Percentiles rank a stretch among this genome's conserved stretches.
These are phyloP conservation scores for Papilio polyxenes DNA, from an alignment of 1,140 invertebrate species.

Conservation along the genomic window DNA sequence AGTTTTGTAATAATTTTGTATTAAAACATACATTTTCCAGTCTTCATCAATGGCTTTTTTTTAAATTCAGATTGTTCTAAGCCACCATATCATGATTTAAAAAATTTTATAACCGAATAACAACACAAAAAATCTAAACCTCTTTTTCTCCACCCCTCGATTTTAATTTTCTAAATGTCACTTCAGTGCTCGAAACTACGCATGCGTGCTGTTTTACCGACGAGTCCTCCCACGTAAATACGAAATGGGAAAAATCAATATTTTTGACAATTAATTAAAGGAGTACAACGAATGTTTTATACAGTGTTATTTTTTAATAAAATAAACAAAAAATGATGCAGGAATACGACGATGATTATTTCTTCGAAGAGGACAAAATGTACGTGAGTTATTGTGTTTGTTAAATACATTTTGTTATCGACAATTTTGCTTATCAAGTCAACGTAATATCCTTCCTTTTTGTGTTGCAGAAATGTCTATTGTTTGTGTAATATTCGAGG, in stretches of 20 bases:
- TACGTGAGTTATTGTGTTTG: constrained; percentile 79
- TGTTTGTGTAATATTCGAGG: constrained; percentile 52
- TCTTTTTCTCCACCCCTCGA: not conserved
- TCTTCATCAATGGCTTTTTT: too few relatives aligned
- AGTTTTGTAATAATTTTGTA: too few relatives aligned
- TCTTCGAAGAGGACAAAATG: constrained; percentile 95
- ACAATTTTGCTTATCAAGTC: constrained; percentile 47
- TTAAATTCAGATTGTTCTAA: too few relatives aligned
- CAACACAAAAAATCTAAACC: not conserved
- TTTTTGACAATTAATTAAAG: constrained; percentile 52
- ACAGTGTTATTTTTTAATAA: constrained; percentile 41
- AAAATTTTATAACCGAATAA: not conserved
- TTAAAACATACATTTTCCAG: too few relatives aligned
- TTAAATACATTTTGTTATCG: constrained; percentile 46
- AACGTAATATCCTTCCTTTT: constrained; percentile 60
- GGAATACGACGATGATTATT: constrained; percentile 92
- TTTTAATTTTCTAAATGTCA: not conserved
- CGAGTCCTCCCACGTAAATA: constrained; percentile 44
- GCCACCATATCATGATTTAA: too few relatives aligned
- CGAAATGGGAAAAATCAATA: constrained; percentile 70
- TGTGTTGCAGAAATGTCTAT: constrained; percentile 64
- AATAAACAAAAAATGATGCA: constrained; percentile 81
- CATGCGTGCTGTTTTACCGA: constrained; percentile 55
- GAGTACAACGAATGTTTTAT: constrained; percentile 34
- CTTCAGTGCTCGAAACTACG: not conserved